A percentile compares a stretch with the other conserved stretches of the same genome.
Evolutionary conservation across 2,113 vertebrate genomes (phyloP).

Genomic region (Atrichornis clamosus): DNA sequence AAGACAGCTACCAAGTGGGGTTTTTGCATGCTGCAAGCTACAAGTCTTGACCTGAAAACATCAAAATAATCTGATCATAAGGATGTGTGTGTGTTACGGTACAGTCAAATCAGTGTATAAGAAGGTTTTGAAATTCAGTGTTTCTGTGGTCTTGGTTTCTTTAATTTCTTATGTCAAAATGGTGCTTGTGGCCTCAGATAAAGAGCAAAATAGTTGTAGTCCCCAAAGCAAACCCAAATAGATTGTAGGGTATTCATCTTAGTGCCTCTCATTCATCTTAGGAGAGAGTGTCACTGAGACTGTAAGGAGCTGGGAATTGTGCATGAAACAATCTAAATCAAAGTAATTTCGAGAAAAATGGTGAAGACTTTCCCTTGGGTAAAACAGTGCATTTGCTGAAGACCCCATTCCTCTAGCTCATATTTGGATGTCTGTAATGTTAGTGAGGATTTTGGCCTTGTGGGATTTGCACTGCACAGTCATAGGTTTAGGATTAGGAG

Average conservation of each 20-base stretch:
- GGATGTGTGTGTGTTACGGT: neutral
- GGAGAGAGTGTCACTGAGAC: neutral
- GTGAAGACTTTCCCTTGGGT: neutral
- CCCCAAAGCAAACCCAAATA: neutral
- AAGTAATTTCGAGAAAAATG: neutral
- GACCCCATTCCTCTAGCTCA: neutral
- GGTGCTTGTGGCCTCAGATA: neutral
- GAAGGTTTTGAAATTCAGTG: neutral
- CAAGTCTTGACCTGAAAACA: neutral
- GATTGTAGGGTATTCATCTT: neutral
- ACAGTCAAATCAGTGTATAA: neutral
- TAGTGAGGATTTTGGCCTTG: neutral
- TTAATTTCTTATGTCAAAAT: neutral
- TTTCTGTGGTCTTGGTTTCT: neutral
- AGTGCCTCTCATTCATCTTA: neutral
- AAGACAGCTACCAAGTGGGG: neutral
- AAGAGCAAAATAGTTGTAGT: neutral
- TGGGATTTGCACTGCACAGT: neutral
- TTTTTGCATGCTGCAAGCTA: neutral
- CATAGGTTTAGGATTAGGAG: neutral
- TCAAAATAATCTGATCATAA: neutral
- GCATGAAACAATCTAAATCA: neutral
- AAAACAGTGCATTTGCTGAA: neutral
- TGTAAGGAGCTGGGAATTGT: neutral
- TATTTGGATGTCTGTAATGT: neutral